Percentiles rank a stretch among this genome's conserved stretches.
phyloP scores from a whole-genome alignment of 2,888 invertebrate genomes.

The Ophion ventricosus region DNA sequence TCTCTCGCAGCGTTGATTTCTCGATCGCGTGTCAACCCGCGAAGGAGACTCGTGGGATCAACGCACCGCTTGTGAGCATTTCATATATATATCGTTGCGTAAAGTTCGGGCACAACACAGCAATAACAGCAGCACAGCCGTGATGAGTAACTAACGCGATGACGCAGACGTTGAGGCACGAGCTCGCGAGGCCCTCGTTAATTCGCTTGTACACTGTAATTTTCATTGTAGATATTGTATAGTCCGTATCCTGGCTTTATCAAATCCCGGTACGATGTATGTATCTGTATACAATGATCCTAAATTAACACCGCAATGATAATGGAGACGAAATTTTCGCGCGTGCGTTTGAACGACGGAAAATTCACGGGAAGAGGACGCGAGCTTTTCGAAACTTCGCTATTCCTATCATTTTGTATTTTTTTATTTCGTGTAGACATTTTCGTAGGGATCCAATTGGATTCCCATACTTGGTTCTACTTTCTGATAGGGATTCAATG shows the following conservation, averaged over 20 bases:
- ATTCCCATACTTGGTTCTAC: too few species aligned
- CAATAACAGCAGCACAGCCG: slow-evolving; percentile 44
- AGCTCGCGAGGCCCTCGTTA: slow-evolving; percentile 58
- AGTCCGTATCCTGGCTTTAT: slow-evolving; percentile 13
- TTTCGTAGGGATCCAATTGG: too few species aligned
- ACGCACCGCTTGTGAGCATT: slow-evolving; percentile 52
- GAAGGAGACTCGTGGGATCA: slow-evolving; percentile 56
- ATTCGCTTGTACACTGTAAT: slow-evolving; percentile 53
- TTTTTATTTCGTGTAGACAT: too few species aligned
- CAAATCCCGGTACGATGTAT: slow-evolving; percentile 2
- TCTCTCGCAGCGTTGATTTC: slow-evolving; percentile 58
- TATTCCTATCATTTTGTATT: neutral
- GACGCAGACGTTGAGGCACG: slow-evolving; percentile 65
- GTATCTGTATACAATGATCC: neutral
- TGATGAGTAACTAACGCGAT: slow-evolving; percentile 64
- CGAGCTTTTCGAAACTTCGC: neutral
- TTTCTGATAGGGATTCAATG: too few species aligned
- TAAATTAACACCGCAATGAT: neutral
- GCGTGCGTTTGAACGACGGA: neutral
- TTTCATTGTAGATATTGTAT: slow-evolving; percentile 30
- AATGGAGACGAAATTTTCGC: neutral
- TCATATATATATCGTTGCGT: slow-evolving; percentile 6
- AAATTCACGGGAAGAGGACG: neutral
- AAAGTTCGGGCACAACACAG: slow-evolving; percentile 15
- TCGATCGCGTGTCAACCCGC: slow-evolving; percentile 64